Base-by-base conservation (phyloP, 2,888 invertebrate species). In the Trichopria drosophilae region DNA sequence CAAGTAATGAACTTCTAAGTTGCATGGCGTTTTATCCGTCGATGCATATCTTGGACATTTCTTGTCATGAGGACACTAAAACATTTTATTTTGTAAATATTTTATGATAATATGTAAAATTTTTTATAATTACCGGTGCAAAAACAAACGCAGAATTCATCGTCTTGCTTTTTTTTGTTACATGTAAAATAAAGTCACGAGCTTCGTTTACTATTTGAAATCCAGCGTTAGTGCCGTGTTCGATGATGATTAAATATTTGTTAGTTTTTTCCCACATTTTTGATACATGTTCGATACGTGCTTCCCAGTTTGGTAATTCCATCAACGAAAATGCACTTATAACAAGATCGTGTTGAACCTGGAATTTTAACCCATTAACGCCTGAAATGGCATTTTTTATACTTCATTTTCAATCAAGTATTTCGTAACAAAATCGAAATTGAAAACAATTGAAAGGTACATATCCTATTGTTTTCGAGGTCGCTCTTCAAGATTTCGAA, bases 211-310 rank as follows among this genome's bases (percentile, higher is more conserved):
- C 79, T 4, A 82, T 55, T 81, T 82, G 52, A n/a, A 89, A 93
- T 2, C 93, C 95, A 29, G 87, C 85, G 56, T 83, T 84, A 0
- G 87, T 86, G 4, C 95, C 95, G 59, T 87, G 83, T 76, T 96
- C 95, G 0, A 93, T 82, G 4, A 96, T 79, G 10, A 96, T 81
- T 67, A 96, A 76, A 71, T 88, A 93, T 9, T 86, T 82, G 58
- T 84, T 81, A 0, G 93, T 92, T 77, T 90, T 93, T 44, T 84
- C 84, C 95, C 95, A 96, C 6, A 96, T 77, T 65, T 86, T 89
- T 40, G 85, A 78, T 47, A 93, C 74, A 0, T 82, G 81, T 65
- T 89, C 83, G 36, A 90, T 72, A 39, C 95, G 80, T 19, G 80
- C 78, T 65, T 83, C 77, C 55, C 81, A 77, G 51, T 79, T 81